Evolutionary conservation across 2,113 vertebrate species (phyloP), one percentile per base, ranked within the genome.

Genomic region (Istiophorus platypterus): DNA sequence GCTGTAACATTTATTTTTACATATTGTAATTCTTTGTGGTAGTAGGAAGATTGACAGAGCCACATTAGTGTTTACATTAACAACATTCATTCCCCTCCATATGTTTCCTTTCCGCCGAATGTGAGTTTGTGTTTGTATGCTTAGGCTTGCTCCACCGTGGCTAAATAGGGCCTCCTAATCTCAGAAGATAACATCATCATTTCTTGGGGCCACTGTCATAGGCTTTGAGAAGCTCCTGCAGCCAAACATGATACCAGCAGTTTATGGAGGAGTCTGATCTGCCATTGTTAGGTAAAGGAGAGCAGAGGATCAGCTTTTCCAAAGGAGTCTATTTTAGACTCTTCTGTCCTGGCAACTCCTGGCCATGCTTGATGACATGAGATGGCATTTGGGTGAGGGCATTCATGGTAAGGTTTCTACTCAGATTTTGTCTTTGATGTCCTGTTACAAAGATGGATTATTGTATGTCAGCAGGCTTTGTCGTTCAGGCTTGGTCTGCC

Each of bases 91-190:
- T 65, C 22, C 54, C 72, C 39, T 57, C 18, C 57, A 72, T 24
- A 37, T 9, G 1, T 41, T 69, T 47, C 54, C 54, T 22, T 61
- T 17, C 45, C 42, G 27, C 67, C 64, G 4, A 4, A 4, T 62
- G 39, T 57, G 51, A 52, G 14, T 68, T 24, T 81, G 31, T 34
- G 31, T 34, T 26, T 52, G 54, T 45, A 9, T 18, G 39, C 63
- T 42, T 54, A 72, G 58, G 57, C 61, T 86, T 68, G 59, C 17
- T 72, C 59, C 56, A 82, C 80, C 81, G 88, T 54, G 65, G 75
- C 90, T 90, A 91, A 92, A 90, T 85, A 76, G 74, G 42, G 89
- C 37, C 26, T 52, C 61, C 78, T 93, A 92, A 93, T 92, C 93
- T 89, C 56, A 71, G 63, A 74, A 72, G 77, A 85, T 90, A 87